Evolutionary conservation across 2,888 invertebrate genomes (phyloP).

Genomic region (Argyresthia albistria): DNA sequence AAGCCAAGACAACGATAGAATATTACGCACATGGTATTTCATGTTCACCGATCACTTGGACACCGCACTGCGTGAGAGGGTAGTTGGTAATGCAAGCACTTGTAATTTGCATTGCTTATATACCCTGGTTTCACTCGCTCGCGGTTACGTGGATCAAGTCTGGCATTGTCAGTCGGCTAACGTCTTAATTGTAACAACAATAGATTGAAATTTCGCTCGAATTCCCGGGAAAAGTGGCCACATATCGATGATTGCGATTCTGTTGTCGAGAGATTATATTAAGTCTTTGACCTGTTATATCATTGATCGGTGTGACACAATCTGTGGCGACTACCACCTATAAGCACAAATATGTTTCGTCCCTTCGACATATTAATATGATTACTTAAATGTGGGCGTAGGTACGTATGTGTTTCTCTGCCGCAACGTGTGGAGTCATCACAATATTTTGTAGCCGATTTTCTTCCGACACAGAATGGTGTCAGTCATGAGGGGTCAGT

Average conservation of each 20-base stretch:
- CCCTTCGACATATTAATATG: too few relatives aligned
- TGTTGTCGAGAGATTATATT: too few relatives aligned
- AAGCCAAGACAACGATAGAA: slow-evolving; percentile 6
- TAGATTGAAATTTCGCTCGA: slow-evolving; percentile 42
- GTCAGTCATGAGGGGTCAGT: too few relatives aligned
- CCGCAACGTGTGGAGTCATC: too few relatives aligned
- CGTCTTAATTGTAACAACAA: slow-evolving; percentile 4
- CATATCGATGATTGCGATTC: not conserved
- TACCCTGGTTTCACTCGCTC: slow-evolving; percentile 55
- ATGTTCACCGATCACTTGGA: slow-evolving; percentile 36
- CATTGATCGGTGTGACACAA: too few relatives aligned
- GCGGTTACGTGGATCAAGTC: slow-evolving; percentile 39
- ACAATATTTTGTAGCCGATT: too few relatives aligned
- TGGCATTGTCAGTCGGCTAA: slow-evolving; percentile 43
- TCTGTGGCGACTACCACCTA: too few relatives aligned
- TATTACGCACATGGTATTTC: slow-evolving; percentile 63
- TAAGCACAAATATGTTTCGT: too few relatives aligned
- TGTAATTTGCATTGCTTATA: slow-evolving; percentile 69
- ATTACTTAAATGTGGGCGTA: too few relatives aligned
- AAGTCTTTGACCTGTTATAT: too few relatives aligned
- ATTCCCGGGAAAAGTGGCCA: slow-evolving; percentile 36
- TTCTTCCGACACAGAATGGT: too few relatives aligned
- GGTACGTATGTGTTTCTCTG: too few relatives aligned
- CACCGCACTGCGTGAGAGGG: slow-evolving; percentile 50
- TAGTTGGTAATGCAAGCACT: slow-evolving; percentile 57